Percentiles rank a stretch among this genome's conserved stretches.
phyloP scores from a whole-genome alignment of 2,888 invertebrate genomes.

The Ichneumoninae sp. region DNA sequence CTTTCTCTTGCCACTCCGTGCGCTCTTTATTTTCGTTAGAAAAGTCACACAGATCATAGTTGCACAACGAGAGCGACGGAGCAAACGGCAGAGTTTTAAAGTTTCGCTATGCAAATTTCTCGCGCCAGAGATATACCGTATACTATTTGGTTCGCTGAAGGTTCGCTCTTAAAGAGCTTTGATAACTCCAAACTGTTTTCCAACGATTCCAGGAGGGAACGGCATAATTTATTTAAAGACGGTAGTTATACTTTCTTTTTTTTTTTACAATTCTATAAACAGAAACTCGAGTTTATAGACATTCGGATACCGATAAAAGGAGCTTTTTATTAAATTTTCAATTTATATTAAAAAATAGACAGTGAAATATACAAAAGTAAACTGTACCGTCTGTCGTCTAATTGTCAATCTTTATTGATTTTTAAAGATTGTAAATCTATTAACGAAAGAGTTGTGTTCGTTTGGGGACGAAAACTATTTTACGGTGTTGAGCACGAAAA shows the following conservation, averaged over 20 bases:
- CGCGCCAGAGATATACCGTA: constrained; percentile 9
- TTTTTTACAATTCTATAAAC: not conserved
- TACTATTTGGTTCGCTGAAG: constrained; percentile 1
- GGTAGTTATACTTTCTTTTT: not conserved
- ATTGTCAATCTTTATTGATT: not conserved
- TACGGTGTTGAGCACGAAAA: too few relatives aligned
- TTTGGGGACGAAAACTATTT: not conserved
- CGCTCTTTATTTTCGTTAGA: constrained; percentile 27
- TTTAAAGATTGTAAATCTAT: not conserved
- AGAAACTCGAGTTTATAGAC: not conserved
- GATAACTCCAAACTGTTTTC: constrained; percentile 10
- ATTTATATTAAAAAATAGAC: not conserved
- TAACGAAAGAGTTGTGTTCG: not conserved
- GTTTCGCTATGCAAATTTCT: constrained; percentile 48
- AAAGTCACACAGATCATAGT: constrained; percentile 54
- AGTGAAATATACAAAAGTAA: not conserved
- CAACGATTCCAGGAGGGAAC: not conserved
- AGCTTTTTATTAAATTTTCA: not conserved
- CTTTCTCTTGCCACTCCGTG: constrained; percentile 1
- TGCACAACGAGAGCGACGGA: not conserved
- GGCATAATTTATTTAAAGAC: not conserved
- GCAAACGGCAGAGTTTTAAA: constrained; percentile 47
- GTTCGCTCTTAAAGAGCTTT: constrained; percentile 18
- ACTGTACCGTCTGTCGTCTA: not conserved
- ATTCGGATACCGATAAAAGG: not conserved